Percentiles rank a stretch among this genome's conserved stretches.
Evolutionary conservation across 2,797 vertebrate species (phyloP).

Genomic region (Tamandua tetradactyla): DNA sequence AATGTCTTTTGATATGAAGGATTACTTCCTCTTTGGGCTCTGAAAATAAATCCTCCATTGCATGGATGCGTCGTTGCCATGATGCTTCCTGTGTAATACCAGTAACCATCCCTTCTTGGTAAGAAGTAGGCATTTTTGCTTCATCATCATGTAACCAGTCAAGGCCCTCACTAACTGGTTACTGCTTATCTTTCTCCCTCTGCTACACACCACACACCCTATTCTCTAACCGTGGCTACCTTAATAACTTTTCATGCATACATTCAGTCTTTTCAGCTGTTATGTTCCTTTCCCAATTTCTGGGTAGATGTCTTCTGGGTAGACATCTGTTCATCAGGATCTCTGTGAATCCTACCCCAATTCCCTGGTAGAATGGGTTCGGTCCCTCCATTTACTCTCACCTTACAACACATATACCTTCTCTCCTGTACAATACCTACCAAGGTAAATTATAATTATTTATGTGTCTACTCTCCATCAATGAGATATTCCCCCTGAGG

Average conservation of each 20-base stretch:
- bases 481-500: background rate
- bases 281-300: background rate
- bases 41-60: background rate
- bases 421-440: background rate
- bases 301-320: background rate
- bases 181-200: background rate
- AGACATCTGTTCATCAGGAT: background rate
- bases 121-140: background rate
- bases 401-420: background rate
- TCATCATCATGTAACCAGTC: background rate
- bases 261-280: background rate
- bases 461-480: background rate
- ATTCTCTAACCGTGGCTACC: background rate
- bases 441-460: background rate
- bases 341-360: background rate
- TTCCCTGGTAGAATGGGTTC: background rate
- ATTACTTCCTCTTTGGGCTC: conserved; percentile 1
- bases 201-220: background rate
- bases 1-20: background rate
- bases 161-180: background rate
- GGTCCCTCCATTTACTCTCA: background rate
- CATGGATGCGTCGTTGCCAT: background rate
- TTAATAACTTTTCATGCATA: background rate
- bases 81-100: background rate
- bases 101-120: background rate